Percentiles rank a stretch among this genome's conserved stretches.
Evolutionary conservation across 2,888 invertebrate genomes (phyloP).

Genomic region (Drosophila subsilvestris): DNA sequence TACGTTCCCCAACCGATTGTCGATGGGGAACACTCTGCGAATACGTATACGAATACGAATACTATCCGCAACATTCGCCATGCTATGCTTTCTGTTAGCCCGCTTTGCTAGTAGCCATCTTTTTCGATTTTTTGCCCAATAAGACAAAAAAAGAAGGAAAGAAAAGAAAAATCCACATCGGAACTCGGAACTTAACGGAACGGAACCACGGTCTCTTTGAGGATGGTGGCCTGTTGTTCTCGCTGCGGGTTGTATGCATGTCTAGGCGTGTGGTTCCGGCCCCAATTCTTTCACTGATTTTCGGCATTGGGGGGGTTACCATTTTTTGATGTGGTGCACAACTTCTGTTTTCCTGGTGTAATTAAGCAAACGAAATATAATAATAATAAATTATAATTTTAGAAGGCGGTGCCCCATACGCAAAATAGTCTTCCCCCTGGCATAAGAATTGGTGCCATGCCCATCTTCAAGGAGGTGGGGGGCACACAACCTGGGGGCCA

Average conservation of each 20-base stretch:
- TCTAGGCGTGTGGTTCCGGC: slow-evolving; percentile 1
- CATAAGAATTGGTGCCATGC: neutral
- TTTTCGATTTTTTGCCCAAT: slow-evolving; percentile 78
- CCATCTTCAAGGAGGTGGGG: neutral
- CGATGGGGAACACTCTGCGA: slow-evolving; percentile 17
- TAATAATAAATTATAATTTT: slow-evolving; percentile 85
- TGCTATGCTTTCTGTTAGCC: slow-evolving; percentile 80
- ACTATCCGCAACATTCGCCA: slow-evolving; percentile 23
- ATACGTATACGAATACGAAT: slow-evolving; percentile 8
- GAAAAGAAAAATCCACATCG: neutral
- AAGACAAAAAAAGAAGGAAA: slow-evolving; percentile 45
- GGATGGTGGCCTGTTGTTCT: slow-evolving; percentile 45
- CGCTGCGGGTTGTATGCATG: slow-evolving; percentile 39
- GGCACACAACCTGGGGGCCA: slow-evolving; percentile 25
- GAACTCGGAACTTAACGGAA: neutral
- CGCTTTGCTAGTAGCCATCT: slow-evolving; percentile 81
- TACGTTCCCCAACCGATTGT: slow-evolving; percentile 51
- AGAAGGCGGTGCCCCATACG: slow-evolving; percentile 70
- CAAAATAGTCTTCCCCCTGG: slow-evolving; percentile 7
- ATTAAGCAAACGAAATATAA: slow-evolving; percentile 85
- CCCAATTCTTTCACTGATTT: neutral
- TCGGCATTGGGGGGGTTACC: neutral
- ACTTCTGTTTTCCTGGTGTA: slow-evolving; percentile 83
- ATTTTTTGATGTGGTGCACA: slow-evolving; percentile 36
- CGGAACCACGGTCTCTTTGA: slow-evolving; percentile 32